These are phyloP conservation scores for Ranitomeya variabilis DNA, from an alignment of 2,113 vertebrate species.

Conservation along the genomic window DNA sequence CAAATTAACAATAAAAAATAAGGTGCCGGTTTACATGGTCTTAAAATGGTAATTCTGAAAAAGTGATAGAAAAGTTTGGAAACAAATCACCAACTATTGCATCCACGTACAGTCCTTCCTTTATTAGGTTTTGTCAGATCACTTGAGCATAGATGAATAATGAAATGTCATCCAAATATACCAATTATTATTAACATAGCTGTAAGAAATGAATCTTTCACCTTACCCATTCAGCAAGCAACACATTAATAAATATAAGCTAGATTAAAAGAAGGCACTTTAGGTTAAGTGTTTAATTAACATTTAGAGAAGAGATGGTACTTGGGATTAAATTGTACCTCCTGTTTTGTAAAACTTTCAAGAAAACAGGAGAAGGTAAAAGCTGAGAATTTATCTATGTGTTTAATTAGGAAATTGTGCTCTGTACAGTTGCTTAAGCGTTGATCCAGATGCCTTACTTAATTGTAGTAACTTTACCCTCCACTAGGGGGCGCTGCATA, in stretches of 20 bases:
- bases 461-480: too few relatives aligned
- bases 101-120: background rate
- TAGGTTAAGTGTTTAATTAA: background rate
- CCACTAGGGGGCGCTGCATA: too few relatives aligned
- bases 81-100: background rate
- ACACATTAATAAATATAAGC: background rate
- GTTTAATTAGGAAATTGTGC: background rate
- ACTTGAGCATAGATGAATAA: background rate
- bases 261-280: background rate
- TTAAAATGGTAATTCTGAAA: too few relatives aligned
- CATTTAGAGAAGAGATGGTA: background rate
- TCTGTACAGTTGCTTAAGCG: too few relatives aligned
- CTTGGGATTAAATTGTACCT: background rate
- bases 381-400: background rate
- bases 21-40: too few relatives aligned
- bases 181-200: background rate
- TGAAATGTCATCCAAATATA: background rate
- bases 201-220: background rate
- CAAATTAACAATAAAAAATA: too few relatives aligned
- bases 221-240: background rate
- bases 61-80: background rate
- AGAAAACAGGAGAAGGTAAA: background rate
- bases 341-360: background rate
- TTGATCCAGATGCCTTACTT: too few relatives aligned
- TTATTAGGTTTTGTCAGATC: background rate